Conservation (phyloP, 2,797 vertebrate species). For the Sciaenops ocellatus region DNA sequence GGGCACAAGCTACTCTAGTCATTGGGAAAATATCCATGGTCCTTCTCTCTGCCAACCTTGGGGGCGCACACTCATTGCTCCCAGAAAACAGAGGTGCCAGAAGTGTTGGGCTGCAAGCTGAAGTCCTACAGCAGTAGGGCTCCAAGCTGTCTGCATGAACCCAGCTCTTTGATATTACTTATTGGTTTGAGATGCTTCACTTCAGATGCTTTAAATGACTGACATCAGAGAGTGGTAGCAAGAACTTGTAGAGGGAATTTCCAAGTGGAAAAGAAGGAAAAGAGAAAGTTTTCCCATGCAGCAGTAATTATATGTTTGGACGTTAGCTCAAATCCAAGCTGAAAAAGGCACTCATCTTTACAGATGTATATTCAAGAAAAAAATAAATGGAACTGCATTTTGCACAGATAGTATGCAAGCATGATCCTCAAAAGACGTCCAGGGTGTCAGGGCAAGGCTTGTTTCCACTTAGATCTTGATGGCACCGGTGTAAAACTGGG, state of each 20-base stretch:
- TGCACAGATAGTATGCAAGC: constrained; percentile 8
- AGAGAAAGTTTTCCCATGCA: constrained; percentile 41
- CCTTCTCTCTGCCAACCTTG: constrained; percentile 66
- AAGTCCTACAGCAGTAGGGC: constrained; percentile 60
- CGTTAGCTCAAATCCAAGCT: constrained; percentile 33
- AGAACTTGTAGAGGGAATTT: constrained; percentile 13
- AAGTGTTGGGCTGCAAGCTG: constrained; percentile 46
- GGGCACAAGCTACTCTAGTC: constrained; percentile 69
- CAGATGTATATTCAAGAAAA: constrained; percentile 28
- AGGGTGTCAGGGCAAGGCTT: constrained; percentile 39
- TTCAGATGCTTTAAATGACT: constrained; percentile 46
- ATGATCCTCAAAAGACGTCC: constrained; percentile 12
- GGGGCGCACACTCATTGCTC: constrained; percentile 66
- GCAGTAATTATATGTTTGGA: constrained; percentile 55
- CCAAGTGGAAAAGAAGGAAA: constrained; percentile 30
- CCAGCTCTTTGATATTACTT: constrained; percentile 46
- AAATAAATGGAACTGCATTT: constrained; percentile 4
- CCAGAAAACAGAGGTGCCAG: constrained; percentile 62
- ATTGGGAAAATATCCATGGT: constrained; percentile 77
- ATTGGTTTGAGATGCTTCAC: constrained; percentile 41
- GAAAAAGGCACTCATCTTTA: constrained; percentile 9
- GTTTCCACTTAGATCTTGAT: constrained; percentile 60
- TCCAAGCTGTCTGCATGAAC: constrained; percentile 52
- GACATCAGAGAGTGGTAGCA: constrained; percentile 26
- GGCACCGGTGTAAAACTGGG: constrained; percentile 68